Conservation (phyloP, 2,113 vertebrate species). For the Cynoglossus semilaevis region DNA sequence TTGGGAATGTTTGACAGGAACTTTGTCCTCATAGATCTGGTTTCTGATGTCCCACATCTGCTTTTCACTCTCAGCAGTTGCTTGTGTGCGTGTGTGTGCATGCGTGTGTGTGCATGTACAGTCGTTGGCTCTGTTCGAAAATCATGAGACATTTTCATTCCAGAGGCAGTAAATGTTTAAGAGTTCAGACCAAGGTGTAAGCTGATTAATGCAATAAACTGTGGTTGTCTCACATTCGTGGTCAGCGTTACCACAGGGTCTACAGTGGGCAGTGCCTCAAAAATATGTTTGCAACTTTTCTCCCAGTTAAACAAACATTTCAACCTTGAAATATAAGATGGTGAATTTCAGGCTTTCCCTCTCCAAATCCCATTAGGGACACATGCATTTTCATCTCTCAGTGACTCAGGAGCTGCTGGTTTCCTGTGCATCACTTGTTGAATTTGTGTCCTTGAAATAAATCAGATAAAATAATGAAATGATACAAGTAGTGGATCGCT, state of each 20-base stretch:
- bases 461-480: no score
- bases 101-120: not conserved
- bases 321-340: not conserved
- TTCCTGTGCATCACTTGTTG: not conserved
- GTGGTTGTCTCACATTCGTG: no score
- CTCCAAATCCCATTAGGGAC: not conserved
- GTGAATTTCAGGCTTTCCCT: not conserved
- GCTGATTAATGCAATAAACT: no score
- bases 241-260: not conserved
- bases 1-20: constrained; percentile 2
- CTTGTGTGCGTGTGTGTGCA: no score
- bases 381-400: not conserved
- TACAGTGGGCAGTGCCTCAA: not conserved
- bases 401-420: not conserved
- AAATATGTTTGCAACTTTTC: not conserved
- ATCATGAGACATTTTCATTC: no score
- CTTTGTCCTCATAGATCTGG: not conserved
- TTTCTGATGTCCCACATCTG: not conserved
- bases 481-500: no score
- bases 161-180: no score
- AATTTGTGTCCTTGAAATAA: not conserved
- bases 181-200: not conserved
- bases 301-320: not conserved
- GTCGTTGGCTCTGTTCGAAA: no score
- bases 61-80: not conserved